Conservation (phyloP, 2,797 vertebrate genomes). For the Syndactyla subalaris region DNA sequence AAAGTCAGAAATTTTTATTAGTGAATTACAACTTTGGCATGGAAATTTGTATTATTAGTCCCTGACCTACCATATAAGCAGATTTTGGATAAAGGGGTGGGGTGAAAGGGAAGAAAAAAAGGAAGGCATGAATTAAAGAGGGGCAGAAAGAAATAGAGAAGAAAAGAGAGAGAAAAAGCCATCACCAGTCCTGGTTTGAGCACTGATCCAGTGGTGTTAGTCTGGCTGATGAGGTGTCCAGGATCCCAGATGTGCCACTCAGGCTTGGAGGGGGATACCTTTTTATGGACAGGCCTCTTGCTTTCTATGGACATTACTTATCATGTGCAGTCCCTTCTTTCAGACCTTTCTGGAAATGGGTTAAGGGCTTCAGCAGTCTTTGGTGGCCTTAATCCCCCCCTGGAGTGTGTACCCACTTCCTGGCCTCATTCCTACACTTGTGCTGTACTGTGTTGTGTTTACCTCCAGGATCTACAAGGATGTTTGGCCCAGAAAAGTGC, state of each 20-base stretch:
- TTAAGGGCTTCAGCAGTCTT: neutral
- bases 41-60: neutral
- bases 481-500: neutral
- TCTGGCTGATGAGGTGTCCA: neutral
- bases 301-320: neutral
- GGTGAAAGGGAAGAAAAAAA: neutral
- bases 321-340: fast-evolving
- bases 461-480: neutral
- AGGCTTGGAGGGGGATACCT: neutral
- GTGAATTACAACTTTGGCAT: neutral
- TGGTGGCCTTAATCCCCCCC: neutral
- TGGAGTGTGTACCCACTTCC: neutral
- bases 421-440: neutral
- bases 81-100: neutral
- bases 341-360: neutral
- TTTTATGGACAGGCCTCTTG: neutral
- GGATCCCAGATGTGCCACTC: too few relatives aligned
- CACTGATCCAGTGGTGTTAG: fast-evolving
- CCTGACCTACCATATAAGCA: neutral
- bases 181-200: neutral
- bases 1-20: neutral
- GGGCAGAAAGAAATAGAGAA: neutral
- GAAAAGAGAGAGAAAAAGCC: neutral
- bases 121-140: neutral
- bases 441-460: neutral